phyloP scores from a whole-genome alignment of 1,140 invertebrate species.

The Ptiloglossa arizonensis region DNA sequence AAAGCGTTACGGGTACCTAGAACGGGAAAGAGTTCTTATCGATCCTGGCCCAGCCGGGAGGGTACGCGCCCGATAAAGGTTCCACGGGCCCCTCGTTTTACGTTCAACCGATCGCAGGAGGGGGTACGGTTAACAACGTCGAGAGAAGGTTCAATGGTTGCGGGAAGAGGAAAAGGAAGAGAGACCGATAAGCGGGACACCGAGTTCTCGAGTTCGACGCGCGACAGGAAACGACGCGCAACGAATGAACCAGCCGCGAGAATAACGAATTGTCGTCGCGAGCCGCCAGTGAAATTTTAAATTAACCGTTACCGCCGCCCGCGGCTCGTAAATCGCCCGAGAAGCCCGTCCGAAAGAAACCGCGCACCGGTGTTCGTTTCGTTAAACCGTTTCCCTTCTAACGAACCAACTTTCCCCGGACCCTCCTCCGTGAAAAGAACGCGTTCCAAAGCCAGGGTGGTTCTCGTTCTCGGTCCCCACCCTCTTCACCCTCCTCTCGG shows the following conservation, averaged over 20 bases:
- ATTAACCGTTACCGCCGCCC: slow-evolving; percentile 29
- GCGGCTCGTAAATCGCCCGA: slow-evolving; percentile 29
- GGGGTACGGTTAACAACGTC: slow-evolving; percentile 7
- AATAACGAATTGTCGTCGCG: slow-evolving; percentile 42
- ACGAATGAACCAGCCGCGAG: background rate
- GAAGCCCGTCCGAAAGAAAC: background rate
- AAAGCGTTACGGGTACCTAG: background rate
- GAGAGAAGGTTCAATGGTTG: background rate
- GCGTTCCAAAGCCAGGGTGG: too few species aligned
- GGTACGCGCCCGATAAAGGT: slow-evolving; percentile 45
- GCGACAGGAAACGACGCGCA: background rate
- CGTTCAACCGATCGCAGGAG: slow-evolving; percentile 13
- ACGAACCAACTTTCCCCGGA: too few species aligned
- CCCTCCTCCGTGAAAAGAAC: too few species aligned
- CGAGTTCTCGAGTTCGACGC: background rate
- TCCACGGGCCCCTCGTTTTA: slow-evolving; percentile 20
- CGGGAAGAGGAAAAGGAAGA: background rate
- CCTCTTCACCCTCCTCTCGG: too few species aligned
- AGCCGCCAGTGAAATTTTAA: slow-evolving; percentile 36
- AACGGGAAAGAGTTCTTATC: slow-evolving; percentile 16
- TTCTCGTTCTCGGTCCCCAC: too few species aligned
- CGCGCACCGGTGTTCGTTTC: background rate
- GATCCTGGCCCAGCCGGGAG: slow-evolving; percentile 19
- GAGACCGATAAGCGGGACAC: background rate
- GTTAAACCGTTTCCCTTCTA: background rate